Evolutionary conservation across 64 coral and sea anemone species (phyloP).

Genomic region (Actinia equina): DNA sequence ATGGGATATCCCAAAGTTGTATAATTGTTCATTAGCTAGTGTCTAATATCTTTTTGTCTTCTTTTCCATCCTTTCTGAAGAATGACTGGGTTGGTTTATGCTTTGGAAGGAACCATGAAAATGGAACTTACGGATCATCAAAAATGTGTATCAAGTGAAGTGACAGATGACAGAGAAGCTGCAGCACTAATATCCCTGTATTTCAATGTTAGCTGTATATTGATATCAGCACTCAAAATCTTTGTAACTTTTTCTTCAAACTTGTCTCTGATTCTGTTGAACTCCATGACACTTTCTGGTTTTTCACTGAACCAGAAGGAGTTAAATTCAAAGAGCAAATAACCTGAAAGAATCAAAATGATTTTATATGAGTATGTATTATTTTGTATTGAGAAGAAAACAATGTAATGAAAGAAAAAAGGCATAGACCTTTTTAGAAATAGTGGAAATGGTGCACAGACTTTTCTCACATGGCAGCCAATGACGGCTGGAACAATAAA

Average conservation of each 20-base stretch:
- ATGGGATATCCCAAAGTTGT: no score
- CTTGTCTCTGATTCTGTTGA: conserved; percentile 78
- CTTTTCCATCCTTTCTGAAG: no score
- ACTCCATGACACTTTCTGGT: conserved; percentile 89
- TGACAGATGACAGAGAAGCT: conserved; percentile 62
- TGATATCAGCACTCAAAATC: conserved; percentile 22
- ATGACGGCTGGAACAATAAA: no score
- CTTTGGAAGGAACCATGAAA: no score
- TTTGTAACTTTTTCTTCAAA: conserved; percentile 74
- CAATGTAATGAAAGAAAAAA: background rate
- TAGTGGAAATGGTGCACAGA: no score
- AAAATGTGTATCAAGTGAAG: conserved; percentile 43
- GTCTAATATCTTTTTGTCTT: no score
- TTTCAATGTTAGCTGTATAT: conserved; percentile 47
- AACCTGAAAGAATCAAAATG: conserved; percentile 62
- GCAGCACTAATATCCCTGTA: conserved; percentile 41
- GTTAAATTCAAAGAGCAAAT: conserved; percentile 92
- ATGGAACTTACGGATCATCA: background rate
- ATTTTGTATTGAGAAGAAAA: background rate
- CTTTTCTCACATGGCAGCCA: no score
- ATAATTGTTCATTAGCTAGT: no score
- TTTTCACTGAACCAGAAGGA: conserved; percentile 88
- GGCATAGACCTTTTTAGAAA: no score
- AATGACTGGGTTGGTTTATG: no score
- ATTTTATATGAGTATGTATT: background rate